Base-by-base conservation (phyloP, 2,113 vertebrate species). In the Phyllostomus discolor region DNA sequence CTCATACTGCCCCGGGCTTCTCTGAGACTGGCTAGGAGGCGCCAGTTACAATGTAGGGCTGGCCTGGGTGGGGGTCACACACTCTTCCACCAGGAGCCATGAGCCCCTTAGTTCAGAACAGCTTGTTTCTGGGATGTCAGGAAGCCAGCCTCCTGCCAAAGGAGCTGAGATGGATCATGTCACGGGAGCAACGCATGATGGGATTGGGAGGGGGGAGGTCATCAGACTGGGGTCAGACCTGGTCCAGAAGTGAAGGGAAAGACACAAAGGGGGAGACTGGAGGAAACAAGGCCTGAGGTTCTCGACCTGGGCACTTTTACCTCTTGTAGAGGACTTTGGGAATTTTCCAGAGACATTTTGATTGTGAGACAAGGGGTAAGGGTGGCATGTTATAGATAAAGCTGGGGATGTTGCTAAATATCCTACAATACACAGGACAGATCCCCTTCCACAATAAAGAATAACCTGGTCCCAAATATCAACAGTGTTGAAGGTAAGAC, bases 1-100 rank as follows among this genome's bases (percentile, higher is more conserved):
- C 10, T 6, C 2, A 24, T 15, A 14, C 0, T 38, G 17, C 70
- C 15, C 5, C 0, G 1, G 33, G 2, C 1, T 28, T 72, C 33
- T 75, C 26, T 78, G 50, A 15, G 41, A 46, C 54, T 22, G 59
- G 24, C 0, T 1, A 33, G 85, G 24, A 41, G 26, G 19, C 7
- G 7, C 11, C 43, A 41, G 26, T 7, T 70, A 4, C 10, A 22
- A 52, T 4, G n/a, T 0, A 41, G 10, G 41, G 43, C 12, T 43
- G 19, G 38, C 66, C 19, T 5, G 16, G 16, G 35, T 0, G 35
- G 17, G 17, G 38, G 4, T 2, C 10, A 19, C 2, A 10, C 0
- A 7, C 33, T 52, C 28, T 35, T 81, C 4, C 7, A 14, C 8
- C 12, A n/a, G 78, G 7, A 24, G 5, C 6, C 28, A 22, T 0